These are phyloP conservation scores for Agonopterix alstromeriana DNA, from an alignment of 2,888 invertebrate species.

Conservation along the genomic window DNA sequence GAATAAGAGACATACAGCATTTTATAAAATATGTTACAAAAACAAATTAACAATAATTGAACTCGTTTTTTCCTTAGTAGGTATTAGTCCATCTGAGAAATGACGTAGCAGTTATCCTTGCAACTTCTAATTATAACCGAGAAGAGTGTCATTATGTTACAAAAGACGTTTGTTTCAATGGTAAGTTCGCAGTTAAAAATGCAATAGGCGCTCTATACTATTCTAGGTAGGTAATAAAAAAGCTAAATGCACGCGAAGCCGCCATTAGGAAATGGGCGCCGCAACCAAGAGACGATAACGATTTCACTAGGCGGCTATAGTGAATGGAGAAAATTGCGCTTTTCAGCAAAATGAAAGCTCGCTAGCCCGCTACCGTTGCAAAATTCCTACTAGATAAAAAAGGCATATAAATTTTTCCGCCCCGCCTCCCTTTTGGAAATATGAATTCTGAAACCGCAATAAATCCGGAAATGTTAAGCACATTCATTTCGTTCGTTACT, in stretches of 20 bases:
- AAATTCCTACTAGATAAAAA: constrained; percentile 54
- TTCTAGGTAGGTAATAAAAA: constrained; percentile 21
- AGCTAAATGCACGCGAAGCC: constrained; percentile 65
- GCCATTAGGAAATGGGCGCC: constrained; percentile 70
- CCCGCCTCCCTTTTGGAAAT: constrained; percentile 37
- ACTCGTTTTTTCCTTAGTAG: neutral
- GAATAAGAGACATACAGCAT: too few species aligned
- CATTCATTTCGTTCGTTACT: constrained; percentile 2
- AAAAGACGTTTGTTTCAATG: constrained; percentile 3
- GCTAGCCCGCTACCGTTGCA: constrained; percentile 45
- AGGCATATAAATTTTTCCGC: constrained; percentile 34
- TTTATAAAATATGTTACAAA: neutral
- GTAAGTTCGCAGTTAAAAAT: constrained; percentile 20
- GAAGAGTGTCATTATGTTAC: neutral
- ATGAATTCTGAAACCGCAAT: constrained; percentile 40
- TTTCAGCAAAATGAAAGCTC: constrained; percentile 67
- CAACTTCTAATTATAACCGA: constrained; percentile 1
- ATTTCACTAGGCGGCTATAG: constrained; percentile 62
- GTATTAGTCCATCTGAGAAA: neutral
- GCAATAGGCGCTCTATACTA: constrained; percentile 26
- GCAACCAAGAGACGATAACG: constrained; percentile 62
- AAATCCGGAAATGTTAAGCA: constrained; percentile 22
- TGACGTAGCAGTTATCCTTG: neutral
- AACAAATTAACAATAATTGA: neutral
- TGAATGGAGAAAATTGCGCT: constrained; percentile 71